Evolutionary conservation across 2,797 vertebrate genomes (phyloP), one percentile per base, ranked within the genome.

Genomic region (Garrulus glandarius): DNA sequence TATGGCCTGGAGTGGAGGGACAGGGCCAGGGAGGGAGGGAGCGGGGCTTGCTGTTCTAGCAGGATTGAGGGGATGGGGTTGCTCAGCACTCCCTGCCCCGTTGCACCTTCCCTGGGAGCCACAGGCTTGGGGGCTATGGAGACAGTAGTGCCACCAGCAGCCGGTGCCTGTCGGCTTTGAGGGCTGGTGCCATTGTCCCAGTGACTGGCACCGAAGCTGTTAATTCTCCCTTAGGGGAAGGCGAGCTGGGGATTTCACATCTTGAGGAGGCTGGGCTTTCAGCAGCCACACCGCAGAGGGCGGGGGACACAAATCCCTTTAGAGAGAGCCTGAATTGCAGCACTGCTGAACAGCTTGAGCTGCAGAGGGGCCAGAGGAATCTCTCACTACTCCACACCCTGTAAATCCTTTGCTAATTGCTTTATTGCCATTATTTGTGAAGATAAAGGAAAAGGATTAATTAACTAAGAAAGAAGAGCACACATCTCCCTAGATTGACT

Each of bases 331-430:
- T 83, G 74, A 90, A 80, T 75, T 89, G 84, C 88, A 63, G 74
- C 60, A n/a, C 67, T 5, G 21, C 61, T 69, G 43, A 91, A 93
- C 91, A 91, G 84, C 75, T 85, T 94, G 89, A 94, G 89, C 79
- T 89, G 72, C 70, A 70, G 83, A 96, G 52, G 39, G 24, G 85
- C 70, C 74, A 57, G 70, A 84, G 72, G 67, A 94, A 95, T 95
- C 79, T 91, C 79, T 88, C 72, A 37, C 89, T 77, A 37, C 56
- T 93, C 92, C 85, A 95, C 93, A 96, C 87, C 91, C 94, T 95
- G 83, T 88, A 96, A 97, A 97, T 95, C 95, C 94, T 96, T 77
- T 92, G 85, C 83, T 96, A 96, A 97, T 96, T 94, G 91, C 87
- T 97, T 97, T 96, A 96, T 92, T 92, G 95, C 89, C 15, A 39